Conservation (phyloP, 2,888 invertebrate species). For the Pammene aurita region DNA sequence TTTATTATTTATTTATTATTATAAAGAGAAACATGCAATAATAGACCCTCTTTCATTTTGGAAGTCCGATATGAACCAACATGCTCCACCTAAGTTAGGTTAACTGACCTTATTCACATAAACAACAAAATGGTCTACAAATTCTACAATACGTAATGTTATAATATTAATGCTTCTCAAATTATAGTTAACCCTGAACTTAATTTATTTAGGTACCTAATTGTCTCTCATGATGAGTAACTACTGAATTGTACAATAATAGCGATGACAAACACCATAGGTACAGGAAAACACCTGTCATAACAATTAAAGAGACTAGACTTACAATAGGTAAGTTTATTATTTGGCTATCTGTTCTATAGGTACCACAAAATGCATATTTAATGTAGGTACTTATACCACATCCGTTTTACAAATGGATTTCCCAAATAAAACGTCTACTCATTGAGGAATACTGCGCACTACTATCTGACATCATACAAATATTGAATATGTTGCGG, state of each 20-base stretch:
- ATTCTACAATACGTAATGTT: background rate
- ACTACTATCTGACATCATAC: background rate
- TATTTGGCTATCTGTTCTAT: background rate
- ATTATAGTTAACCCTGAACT: conserved; percentile 9
- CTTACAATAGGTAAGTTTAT: background rate
- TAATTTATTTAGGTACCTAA: conserved; percentile 9
- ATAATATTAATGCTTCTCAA: background rate
- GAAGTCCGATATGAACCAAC: no score
- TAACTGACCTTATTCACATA: background rate
- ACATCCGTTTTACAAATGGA: background rate
- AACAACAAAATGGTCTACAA: background rate
- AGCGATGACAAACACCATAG: conserved; percentile 3
- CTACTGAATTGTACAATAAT: background rate
- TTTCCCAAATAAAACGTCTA: background rate
- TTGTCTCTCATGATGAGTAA: conserved; percentile 2
- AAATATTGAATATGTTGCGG: background rate
- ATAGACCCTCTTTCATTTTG: no score
- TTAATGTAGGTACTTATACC: background rate
- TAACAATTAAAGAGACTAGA: conserved; percentile 1
- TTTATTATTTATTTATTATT: no score
- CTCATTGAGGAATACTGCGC: background rate
- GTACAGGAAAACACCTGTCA: conserved; percentile 21
- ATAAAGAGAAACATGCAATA: no score
- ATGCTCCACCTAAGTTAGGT: background rate
- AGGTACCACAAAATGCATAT: background rate